Evolutionary conservation across 2,888 invertebrate species (phyloP).

Genomic region (Sarcophaga variegata): DNA sequence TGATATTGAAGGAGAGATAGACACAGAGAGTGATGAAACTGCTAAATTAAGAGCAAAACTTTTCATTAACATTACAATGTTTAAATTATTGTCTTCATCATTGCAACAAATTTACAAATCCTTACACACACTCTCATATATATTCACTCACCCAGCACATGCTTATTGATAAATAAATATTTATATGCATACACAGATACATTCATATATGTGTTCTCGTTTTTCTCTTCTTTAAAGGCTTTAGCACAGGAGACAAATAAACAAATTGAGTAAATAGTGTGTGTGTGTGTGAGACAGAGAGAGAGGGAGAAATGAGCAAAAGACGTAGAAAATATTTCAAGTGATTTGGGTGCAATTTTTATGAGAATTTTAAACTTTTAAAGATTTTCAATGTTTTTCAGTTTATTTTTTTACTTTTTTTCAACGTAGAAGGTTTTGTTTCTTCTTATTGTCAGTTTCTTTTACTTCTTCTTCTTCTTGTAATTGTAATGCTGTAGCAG

Average conservation of each 20-base stretch:
- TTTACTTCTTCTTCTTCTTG: no score
- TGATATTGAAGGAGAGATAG: not conserved
- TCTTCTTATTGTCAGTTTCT: not conserved
- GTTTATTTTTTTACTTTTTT: not conserved
- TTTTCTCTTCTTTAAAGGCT: not conserved
- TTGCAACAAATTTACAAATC: constrained; percentile 13
- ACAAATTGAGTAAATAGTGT: not conserved
- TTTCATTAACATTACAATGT: constrained; percentile 80
- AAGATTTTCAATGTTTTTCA: constrained; percentile 34
- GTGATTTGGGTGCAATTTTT: constrained; percentile 43
- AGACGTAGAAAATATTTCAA: constrained; percentile 29
- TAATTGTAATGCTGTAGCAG: no score
- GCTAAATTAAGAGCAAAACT: constrained; percentile 79
- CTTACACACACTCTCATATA: not conserved
- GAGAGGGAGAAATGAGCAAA: not conserved
- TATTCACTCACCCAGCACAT: not conserved
- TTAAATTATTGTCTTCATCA: constrained; percentile 77
- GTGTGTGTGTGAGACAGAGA: not conserved
- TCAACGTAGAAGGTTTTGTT: not conserved
- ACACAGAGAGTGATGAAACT: constrained; percentile 36
- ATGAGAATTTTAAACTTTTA: constrained; percentile 53
- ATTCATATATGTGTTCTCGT: not conserved
- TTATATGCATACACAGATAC: not conserved
- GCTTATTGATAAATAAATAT: no score
- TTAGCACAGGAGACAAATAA: not conserved